Evolutionary conservation across 2,888 invertebrate genomes (phyloP), one percentile per base, ranked within the genome.

Genomic region (Lottia scabra): DNA sequence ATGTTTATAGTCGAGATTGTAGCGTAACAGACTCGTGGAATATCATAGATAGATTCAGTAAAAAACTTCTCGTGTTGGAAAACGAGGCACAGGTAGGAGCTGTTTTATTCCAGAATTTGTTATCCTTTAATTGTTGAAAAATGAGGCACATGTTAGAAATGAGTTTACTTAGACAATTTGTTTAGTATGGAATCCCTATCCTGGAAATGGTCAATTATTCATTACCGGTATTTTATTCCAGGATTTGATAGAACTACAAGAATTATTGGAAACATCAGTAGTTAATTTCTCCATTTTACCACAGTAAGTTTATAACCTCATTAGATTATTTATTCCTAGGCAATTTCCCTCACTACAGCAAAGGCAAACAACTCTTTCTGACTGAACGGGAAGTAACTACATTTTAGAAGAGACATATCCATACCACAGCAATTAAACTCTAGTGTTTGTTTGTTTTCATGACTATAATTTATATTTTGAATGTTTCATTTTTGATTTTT

Each of bases 201-300:
- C 5, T 30, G 30, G 30, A 30, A 4, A 30, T 4, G 5, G 38
- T 8, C 10, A 38, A 6, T 38, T 10, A 38, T 8, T 5, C 10
- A 1, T 6, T 1, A 38, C 5, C 10, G 38, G 38, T 38, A 6
- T 38, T 38, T 38, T 38, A 8, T 74, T 76, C 12, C 71, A 87
- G 79, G 89, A 89, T 77, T 78, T 89, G 48, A 86, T 87, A 74
- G 89, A 89, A 72, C 79, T 89, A 15, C 89, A 89, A 74, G 87
- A 89, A 70, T 80, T 89, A 13, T 80, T 89, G 27, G 88, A 89
- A 70, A 81, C 87, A 3, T 85, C 85, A 63, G 85, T 89, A 43
- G 88, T 89, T 64, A 85, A 89, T 79, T 89, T 89, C 78, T 80
- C 80, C 27, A 77, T 87, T 19, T 79, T 89, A n/a, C 86, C 87